Evolutionary conservation across 2,888 invertebrate genomes (phyloP).

Genomic region (Lochmaea capreae): DNA sequence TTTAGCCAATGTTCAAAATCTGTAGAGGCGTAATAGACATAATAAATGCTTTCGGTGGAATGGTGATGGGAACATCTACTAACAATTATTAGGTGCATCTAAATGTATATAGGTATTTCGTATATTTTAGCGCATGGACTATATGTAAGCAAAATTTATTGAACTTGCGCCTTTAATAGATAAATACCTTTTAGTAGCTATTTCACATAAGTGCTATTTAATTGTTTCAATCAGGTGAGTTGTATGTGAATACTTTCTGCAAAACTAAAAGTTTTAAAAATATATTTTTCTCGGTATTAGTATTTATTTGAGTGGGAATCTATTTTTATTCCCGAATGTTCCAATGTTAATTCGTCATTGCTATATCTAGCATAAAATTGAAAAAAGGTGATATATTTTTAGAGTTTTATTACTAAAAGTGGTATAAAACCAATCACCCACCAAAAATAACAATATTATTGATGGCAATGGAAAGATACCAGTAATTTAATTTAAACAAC

Average conservation of each 20-base stretch:
- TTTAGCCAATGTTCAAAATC: neutral
- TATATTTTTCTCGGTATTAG: neutral
- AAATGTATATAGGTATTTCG: conserved; percentile 2
- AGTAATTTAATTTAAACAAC: too few species aligned
- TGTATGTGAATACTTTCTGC: conserved; percentile 10
- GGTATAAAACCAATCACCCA: too few species aligned
- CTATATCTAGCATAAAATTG: neutral
- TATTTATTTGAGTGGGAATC: neutral
- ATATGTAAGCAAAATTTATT: conserved; percentile 24
- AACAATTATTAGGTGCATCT: conserved; percentile 11
- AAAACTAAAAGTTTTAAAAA: conserved; percentile 4
- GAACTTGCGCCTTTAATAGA: conserved; percentile 33
- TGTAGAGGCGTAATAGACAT: neutral
- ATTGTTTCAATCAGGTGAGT: conserved; percentile 28
- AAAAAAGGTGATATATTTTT: neutral
- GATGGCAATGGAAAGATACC: too few species aligned
- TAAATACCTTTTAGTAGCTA: conserved; percentile 21
- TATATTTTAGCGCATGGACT: conserved; percentile 7
- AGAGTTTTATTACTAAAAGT: too few species aligned
- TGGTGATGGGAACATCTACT: neutral
- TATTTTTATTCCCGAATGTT: neutral
- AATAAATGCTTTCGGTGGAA: neutral
- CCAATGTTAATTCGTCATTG: neutral
- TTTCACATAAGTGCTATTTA: conserved; percentile 34
- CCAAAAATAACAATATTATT: too few species aligned